Base-by-base conservation (phyloP, 1,140 invertebrate genomes). In the Heliconius eleuchia region DNA sequence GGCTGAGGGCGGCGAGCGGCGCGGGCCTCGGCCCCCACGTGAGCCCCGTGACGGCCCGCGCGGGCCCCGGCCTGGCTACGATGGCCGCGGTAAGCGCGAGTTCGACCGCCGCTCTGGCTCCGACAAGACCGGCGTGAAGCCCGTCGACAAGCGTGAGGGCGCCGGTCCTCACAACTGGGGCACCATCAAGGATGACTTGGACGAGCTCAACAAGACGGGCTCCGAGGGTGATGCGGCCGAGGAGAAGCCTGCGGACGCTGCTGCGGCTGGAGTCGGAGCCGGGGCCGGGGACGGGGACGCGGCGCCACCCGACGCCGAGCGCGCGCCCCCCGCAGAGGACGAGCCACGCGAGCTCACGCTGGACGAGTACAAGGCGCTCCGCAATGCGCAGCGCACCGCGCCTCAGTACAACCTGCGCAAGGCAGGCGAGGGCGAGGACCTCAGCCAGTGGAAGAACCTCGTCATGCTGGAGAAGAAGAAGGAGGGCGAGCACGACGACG, bases 101-200 rank as follows among this genome's bases (percentile, higher is more conserved):
- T 99, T 98, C 93, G 98, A 99, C 94, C 96, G 98, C 81, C 98
- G 99, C 93, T 99, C 98, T 88, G 98, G 98, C 83, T 98, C 98
- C 76, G 98, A 99, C 90, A 98, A 98, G 95, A 99, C 98, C 93
- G 98, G 98, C 89, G 97, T 99, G 76, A 99, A 99, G 95, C 96
- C 98, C 80, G 96, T 98, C 84, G 98, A 99, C 89, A 99, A 99
- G 95, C 97, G 97, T 84, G 98, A 99, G 89, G 99, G 98, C 89
- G 97, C 96, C 95, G 99, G 98, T 77, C 96, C 98, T 86, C 98
- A 98, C 94, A 99, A 99, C 93, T 99, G 99, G 98, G 98, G 98
- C 86, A 98, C 97, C 73, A 96, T 98, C 84, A 98, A 98, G 91
- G 98, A 99, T 95, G 98, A 99, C 85, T 96, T 98, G 84, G 97